Percentiles rank a stretch among this genome's conserved stretches.
These are phyloP conservation scores for Hymenopus coronatus DNA, from an alignment of 2,888 invertebrate species.

Conservation along the genomic window DNA sequence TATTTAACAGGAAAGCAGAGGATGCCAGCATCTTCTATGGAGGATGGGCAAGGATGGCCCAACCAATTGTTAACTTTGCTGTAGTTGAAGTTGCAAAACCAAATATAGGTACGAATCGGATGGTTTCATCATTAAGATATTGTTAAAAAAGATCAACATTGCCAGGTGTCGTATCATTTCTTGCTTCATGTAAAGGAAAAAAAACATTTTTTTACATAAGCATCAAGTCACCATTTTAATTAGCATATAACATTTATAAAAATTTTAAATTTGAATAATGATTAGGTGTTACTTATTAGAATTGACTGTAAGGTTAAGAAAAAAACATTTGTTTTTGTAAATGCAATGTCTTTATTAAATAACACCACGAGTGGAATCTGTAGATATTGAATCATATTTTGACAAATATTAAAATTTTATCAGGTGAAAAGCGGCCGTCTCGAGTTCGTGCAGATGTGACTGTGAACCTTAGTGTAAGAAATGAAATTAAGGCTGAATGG, in stretches of 20 bases:
- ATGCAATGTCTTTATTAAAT: too few relatives aligned
- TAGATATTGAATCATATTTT: neutral
- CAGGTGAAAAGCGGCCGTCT: conserved; percentile 90
- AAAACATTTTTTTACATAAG: too few relatives aligned
- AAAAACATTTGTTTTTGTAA: too few relatives aligned
- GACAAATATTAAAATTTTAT: conserved; percentile 6
- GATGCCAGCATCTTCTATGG: conserved; percentile 85
- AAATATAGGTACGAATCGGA: conserved; percentile 57
- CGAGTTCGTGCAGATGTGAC: conserved; percentile 93
- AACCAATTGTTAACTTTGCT: conserved; percentile 87
- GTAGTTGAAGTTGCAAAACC: conserved; percentile 94
- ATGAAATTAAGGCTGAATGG: conserved; percentile 95
- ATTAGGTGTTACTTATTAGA: neutral
- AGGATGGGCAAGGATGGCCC: conserved; percentile 99
- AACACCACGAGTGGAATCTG: too few relatives aligned
- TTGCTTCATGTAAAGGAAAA: too few relatives aligned
- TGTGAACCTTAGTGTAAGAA: conserved; percentile 85
- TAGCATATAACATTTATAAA: too few relatives aligned
- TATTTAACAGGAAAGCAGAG: conserved; percentile 72
- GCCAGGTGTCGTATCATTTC: too few relatives aligned
- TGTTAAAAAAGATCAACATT: too few relatives aligned
- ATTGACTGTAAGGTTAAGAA: neutral
- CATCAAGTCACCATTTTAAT: too few relatives aligned
- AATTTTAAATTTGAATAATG: too few relatives aligned
- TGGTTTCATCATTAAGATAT: too few relatives aligned